These are phyloP conservation scores for Saguinus midas DNA, from an alignment of 2,113 vertebrate genomes.

Conservation along the genomic window DNA sequence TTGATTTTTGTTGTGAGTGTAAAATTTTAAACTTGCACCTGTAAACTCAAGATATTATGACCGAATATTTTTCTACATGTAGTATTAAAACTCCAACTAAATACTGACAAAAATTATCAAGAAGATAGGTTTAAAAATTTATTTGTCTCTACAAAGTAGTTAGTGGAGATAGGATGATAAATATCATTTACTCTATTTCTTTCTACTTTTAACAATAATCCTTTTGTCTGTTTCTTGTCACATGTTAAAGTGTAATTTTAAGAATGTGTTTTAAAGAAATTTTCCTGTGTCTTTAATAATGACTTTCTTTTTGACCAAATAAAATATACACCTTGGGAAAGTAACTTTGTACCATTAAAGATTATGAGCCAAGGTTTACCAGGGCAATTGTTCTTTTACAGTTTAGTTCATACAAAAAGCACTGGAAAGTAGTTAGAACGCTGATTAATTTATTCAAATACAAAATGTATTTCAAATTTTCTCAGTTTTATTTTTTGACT, in stretches of 20 bases:
- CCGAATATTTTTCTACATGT: conserved; percentile 1
- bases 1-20: neutral
- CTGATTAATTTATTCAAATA: conserved; percentile 15
- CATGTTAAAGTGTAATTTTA: conserved; percentile 18
- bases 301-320: neutral
- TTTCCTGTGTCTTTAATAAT: conserved; percentile 3
- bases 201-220: neutral
- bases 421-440: neutral
- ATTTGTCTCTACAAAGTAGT: neutral
- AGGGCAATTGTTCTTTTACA: conserved; percentile 28
- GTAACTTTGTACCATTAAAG: neutral
- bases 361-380: neutral
- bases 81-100: conserved; percentile 21
- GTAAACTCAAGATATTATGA: neutral
- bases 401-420: conserved; percentile 1
- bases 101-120: neutral
- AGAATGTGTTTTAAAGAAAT: neutral
- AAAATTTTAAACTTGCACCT: neutral
- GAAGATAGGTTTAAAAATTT: neutral
- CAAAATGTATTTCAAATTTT: neutral
- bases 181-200: neutral
- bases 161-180: neutral
- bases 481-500: conserved; percentile 21
- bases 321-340: neutral
- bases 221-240: conserved; percentile 5